Base-by-base conservation (phyloP, 1,140 invertebrate species). In the Nixonia krombeini region DNA sequence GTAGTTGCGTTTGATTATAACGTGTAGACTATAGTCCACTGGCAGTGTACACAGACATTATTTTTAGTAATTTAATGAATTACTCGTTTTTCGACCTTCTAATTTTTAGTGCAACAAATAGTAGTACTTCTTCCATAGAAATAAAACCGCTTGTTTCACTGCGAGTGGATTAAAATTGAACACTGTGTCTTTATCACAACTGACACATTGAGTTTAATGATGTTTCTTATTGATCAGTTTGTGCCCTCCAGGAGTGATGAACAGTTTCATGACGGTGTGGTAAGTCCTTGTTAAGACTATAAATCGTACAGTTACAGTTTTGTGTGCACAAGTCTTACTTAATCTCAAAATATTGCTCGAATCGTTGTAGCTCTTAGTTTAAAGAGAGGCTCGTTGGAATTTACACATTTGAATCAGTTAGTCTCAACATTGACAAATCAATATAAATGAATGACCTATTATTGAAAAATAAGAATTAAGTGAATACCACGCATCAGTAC, bases 221-320 rank as follows among this genome's bases (percentile, higher is more conserved):
- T 81, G 69, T 83, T 84, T 85, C 78, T 82, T 80, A 79, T 85
- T 85, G 79, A 80, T 85, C 87, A 92, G 90, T 91, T 91, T 91
- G 87, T 92, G 90, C 90, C 89, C 90, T 83, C 91, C 91, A 89
- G 91, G 91, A 92, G 89, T 93, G 87, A 91, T 93, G 89, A 93
- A 93, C 91, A 92, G 90, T 89, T 93, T 92, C 89, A 91, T 93
- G 89, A 92, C 90, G 83, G 91, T 93, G 81, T 93, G 92, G 92
- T 93, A 92, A 94, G 92, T 94, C 75, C 61, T 81, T 13, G 12
- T 37, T 37, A 26, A 4, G 29, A 12, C 29, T n/a, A 12, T 13
- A 12, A 13, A 12, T 35, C 12, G 12, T 35, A 35, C 12, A 13
- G 13, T 21, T 79, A 80, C 81, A 76, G 80, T 85, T 85, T 85